phyloP scores from a whole-genome alignment of 2,888 invertebrate species.

The Coelogynopora nodosa region DNA sequence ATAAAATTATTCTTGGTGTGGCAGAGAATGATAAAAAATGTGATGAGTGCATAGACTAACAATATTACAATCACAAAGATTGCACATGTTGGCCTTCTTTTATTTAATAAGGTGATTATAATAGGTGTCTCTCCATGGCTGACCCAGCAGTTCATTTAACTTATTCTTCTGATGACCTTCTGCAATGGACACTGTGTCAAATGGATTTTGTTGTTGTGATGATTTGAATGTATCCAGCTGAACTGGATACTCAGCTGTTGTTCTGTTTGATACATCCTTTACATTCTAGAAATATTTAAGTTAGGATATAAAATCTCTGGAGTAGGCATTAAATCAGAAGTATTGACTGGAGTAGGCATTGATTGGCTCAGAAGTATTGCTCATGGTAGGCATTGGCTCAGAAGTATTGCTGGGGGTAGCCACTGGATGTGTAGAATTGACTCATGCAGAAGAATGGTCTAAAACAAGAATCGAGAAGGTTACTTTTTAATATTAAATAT shows the following conservation, averaged over 20 bases:
- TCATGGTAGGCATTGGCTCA: no score
- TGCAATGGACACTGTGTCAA: neutral
- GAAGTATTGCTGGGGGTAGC: no score
- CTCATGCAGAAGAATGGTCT: no score
- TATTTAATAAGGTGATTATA: neutral
- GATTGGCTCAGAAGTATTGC: no score
- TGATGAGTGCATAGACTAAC: neutral
- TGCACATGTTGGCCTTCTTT: neutral
- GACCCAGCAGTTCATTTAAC: neutral
- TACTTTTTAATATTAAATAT: no score
- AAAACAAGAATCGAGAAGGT: no score
- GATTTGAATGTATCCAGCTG: neutral
- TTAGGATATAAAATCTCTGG: neutral
- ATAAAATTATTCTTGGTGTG: neutral
- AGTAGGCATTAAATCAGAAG: no score
- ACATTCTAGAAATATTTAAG: neutral
- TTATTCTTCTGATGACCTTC: neutral
- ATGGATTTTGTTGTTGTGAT: neutral
- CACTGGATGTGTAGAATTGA: no score
- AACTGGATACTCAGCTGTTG: neutral
- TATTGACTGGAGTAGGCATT: no score
- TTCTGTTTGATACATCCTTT: neutral
- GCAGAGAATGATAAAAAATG: neutral
- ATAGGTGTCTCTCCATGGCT: neutral
- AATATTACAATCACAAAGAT: no score